Base-by-base conservation (phyloP, 2,797 vertebrate genomes). In the Echeneis naucrates region DNA sequence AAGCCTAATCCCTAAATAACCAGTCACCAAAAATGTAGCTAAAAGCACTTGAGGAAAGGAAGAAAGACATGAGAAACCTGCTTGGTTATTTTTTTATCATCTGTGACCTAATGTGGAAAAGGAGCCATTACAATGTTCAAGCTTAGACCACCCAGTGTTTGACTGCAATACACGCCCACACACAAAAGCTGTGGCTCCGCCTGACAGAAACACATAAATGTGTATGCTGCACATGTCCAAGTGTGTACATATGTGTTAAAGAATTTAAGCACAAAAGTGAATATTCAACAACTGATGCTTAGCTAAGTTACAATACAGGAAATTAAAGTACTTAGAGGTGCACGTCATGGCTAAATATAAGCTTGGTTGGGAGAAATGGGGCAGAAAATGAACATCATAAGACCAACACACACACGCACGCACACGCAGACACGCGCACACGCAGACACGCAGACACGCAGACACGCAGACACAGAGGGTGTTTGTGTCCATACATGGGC, bases 401-500 rank as follows among this genome's bases (percentile, higher is more conserved):
- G 89, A 81, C 76, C 67, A 76, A 54, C 73, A 54, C 26, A 51
- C 65, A 14, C 70, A 30, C 38, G 60, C 53, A 52, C 57, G 51
- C 59, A 73, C 68, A 66, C 52, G 61, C 59, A 54, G 44, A 21
- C 53, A 53, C 30, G 52, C 51, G 52, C 72, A 53, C 30, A 50
- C 67, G 10, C 69, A 27, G 35, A 64, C 57, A 40, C 57, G 50
- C 52, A 63, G 56, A 57, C 48, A n/a, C 47, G 59, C 38, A 51
- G 54, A 55, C 72, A 52, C 27, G 55, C 63, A 14, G 65, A 38
- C 7, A 53, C 32, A 3, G 69, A 32, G 59, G 45, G 64, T 80
- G 78, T 83, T 88, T 86, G 84, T 86, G 80, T 90, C 92, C 92
- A 90, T 93, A 94, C 75, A 92, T 88, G 92, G 93, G 79, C 85